Conservation (phyloP, 2,888 invertebrate genomes). For the Cotesia congregata region DNA sequence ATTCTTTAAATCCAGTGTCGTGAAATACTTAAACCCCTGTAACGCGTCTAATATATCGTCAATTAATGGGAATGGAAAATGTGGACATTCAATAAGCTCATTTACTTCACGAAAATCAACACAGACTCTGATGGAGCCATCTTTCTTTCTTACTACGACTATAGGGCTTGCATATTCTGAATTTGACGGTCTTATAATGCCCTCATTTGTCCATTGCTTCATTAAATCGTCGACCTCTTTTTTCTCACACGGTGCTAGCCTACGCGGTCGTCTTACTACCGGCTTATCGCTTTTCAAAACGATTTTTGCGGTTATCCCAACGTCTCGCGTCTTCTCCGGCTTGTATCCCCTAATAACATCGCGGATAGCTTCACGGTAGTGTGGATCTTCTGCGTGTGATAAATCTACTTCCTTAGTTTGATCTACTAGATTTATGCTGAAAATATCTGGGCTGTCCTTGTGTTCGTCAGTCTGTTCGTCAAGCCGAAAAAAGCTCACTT, state of each 20-base stretch:
- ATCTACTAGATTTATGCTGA: neutral
- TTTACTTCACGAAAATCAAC: conserved; percentile 66
- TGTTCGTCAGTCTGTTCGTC: too few species aligned
- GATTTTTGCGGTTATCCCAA: conserved; percentile 54
- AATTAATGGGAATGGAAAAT: conserved; percentile 47
- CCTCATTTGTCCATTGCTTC: conserved; percentile 56
- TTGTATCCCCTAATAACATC: too few species aligned
- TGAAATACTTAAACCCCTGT: conserved; percentile 8
- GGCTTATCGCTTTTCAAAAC: conserved; percentile 57
- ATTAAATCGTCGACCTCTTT: conserved; percentile 56
- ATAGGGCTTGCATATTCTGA: conserved; percentile 62
- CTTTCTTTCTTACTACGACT: conserved; percentile 56
- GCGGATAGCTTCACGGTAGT: too few species aligned
- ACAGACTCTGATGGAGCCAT: conserved; percentile 56
- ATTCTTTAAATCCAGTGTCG: conserved; percentile 49
- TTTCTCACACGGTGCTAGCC: conserved; percentile 51
- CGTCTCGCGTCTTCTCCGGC: conserved; percentile 47
- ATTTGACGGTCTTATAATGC: conserved; percentile 55
- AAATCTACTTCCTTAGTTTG: neutral
- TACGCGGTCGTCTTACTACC: conserved; percentile 51
- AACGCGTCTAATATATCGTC: conserved; percentile 55
- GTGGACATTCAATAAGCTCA: conserved; percentile 53
- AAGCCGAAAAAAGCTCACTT: too few species aligned
- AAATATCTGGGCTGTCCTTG: too few species aligned
- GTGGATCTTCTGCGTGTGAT: too few species aligned